Conservation (phyloP, 2,888 invertebrate species). For the Eupeodes latifasciatus region DNA sequence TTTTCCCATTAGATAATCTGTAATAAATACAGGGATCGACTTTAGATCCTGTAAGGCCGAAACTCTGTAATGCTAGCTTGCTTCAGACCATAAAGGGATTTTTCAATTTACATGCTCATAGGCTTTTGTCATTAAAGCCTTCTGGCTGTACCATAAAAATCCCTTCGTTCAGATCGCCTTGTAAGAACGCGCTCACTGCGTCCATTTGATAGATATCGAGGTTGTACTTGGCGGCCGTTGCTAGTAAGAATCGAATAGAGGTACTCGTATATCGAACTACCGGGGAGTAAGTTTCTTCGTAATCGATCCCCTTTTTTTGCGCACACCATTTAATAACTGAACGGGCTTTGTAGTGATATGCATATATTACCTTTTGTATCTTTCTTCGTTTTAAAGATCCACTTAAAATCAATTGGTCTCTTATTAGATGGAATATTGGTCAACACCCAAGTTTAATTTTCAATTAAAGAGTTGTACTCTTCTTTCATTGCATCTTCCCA, state of each 20-base stretch:
- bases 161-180: no score
- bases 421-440: background rate
- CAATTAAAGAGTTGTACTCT: background rate
- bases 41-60: no score
- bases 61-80: no score
- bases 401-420: background rate
- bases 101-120: no score
- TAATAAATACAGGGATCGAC: no score
- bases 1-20: no score
- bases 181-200: no score
- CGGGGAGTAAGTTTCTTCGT: background rate
- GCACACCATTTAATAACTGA: constrained; percentile 63
- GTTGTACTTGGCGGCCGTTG: background rate
- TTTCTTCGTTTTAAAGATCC: constrained; percentile 63
- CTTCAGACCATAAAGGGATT: no score
- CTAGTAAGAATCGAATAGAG: background rate
- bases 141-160: no score
- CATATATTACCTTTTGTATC: background rate
- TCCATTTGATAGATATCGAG: no score
- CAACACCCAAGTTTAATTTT: background rate
- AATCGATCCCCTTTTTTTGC: constrained; percentile 65
- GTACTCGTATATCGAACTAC: no score
- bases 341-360: background rate
- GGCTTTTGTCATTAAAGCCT: no score
- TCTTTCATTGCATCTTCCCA: background rate